Conservation (phyloP, 1,140 invertebrate genomes). For the Campoletis sonorensis region DNA sequence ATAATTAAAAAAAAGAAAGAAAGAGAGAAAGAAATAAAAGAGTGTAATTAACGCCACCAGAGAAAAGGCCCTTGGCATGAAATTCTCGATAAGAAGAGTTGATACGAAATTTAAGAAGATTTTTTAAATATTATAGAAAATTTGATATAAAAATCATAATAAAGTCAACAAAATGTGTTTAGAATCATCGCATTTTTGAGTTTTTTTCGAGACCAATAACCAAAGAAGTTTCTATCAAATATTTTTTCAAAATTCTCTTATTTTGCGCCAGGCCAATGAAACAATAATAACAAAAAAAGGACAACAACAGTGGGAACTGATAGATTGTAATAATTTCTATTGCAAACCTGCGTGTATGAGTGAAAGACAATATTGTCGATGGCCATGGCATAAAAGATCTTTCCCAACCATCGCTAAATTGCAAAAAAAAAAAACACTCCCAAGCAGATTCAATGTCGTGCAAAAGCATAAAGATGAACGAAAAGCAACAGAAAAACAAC, state of each 20-base stretch:
- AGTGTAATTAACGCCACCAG: constrained; percentile 15
- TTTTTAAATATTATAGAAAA: neutral
- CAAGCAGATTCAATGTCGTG: neutral
- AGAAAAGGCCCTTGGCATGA: constrained; percentile 12
- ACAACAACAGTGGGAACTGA: neutral
- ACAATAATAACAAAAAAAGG: neutral
- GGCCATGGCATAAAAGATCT: neutral
- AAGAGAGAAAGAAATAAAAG: constrained; percentile 36
- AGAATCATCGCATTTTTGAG: neutral
- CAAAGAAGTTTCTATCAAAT: too few species aligned
- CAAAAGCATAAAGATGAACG: neutral
- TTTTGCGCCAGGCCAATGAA: neutral
- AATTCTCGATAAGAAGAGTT: neutral
- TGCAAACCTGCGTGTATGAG: neutral
- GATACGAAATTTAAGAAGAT: neutral
- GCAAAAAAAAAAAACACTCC: neutral
- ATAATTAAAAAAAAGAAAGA: constrained; percentile 47
- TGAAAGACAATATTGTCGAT: neutral
- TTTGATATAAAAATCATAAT: neutral
- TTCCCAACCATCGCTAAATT: neutral
- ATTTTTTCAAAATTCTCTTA: too few species aligned
- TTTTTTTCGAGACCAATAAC: neutral
- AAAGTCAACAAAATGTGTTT: neutral
- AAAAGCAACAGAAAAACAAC: neutral
- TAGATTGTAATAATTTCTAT: neutral